Base-by-base conservation (phyloP, 2,113 vertebrate species). In the Mohoua ochrocephala region DNA sequence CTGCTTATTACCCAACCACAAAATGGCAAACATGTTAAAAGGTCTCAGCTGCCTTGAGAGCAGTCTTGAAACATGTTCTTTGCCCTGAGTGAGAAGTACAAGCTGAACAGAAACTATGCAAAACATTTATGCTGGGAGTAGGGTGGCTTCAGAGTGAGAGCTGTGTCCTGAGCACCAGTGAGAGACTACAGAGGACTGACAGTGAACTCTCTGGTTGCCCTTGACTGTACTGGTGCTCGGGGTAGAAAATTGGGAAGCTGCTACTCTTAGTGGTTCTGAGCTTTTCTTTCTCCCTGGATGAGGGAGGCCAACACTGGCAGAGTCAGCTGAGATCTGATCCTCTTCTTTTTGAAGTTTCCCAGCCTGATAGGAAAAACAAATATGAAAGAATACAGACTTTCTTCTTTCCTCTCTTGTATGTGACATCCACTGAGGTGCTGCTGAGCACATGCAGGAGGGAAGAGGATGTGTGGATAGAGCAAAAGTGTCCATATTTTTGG, bases 41-140 rank as follows among this genome's bases (percentile, higher is more conserved):
- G 79, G n/a, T 80, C 83, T 91, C 64, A 56, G n/a, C 77, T 87
- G 79, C 52, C 59, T 74, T 83, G 42, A 86, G 39, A 88, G 47
- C 22, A 19, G 22, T 60, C 47, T 63, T 56, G 53, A 90, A 94
- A 63, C 14, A 7, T 45, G 11, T 64, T 86, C 27, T 90, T 70
- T 87, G 23, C 73, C 45, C 33, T 57, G 47, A 45, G 37, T 70
- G 59, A 84, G 87, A 81, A 82, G 21, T 67, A 63, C 12, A 63
- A 73, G 54, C 37, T 73, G 71, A 90, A 54, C 27, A 80, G 59
- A 87, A 71, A 57, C 41, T 45, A 13, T 27, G n/a, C 39, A 70
- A 71, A 80, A 41, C 17, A 50, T 73, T 74, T 54, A 1, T n/a
- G 18, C 49, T 79, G 59, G 18, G 33, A 57, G 33, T 64, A 33